These are phyloP conservation scores for Limnephilus rhombicus DNA, from an alignment of 2,888 invertebrate species.

Conservation along the genomic window DNA sequence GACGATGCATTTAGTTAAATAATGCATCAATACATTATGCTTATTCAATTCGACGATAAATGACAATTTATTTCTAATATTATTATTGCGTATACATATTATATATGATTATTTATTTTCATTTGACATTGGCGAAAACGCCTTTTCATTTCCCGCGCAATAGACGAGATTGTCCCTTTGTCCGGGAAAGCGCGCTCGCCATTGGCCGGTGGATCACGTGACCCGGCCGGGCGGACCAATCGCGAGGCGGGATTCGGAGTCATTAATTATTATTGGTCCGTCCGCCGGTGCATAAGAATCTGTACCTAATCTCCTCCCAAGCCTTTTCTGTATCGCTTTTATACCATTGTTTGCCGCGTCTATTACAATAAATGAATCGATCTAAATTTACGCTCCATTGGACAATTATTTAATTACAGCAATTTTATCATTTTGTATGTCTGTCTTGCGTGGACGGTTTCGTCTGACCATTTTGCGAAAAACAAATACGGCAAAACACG, in stretches of 20 bases:
- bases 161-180: slow-evolving; percentile 55
- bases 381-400: not conserved
- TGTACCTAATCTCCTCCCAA: not conserved
- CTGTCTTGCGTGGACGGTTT: not conserved
- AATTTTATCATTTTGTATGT: not conserved
- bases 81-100: not conserved
- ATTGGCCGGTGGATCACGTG: slow-evolving; percentile 58
- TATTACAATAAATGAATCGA: not conserved
- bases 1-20: not conserved
- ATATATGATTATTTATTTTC: not conserved
- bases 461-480: not conserved
- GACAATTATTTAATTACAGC: not conserved
- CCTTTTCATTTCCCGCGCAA: slow-evolving; percentile 31
- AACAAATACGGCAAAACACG: not conserved
- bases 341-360: not conserved
- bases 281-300: not conserved
- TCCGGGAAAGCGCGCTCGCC: slow-evolving; percentile 41
- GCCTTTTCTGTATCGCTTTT: not conserved
- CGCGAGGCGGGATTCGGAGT: not conserved
- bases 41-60: not conserved
- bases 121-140: slow-evolving; percentile 18
- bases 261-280: slow-evolving; percentile 23
- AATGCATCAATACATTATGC: not conserved
- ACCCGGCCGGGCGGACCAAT: slow-evolving; percentile 35
- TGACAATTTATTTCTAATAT: not conserved